A percentile compares a stretch with the other conserved stretches of the same genome.
Conservation (phyloP, 2,797 vertebrate species). For the Morelia viridis region DNA sequence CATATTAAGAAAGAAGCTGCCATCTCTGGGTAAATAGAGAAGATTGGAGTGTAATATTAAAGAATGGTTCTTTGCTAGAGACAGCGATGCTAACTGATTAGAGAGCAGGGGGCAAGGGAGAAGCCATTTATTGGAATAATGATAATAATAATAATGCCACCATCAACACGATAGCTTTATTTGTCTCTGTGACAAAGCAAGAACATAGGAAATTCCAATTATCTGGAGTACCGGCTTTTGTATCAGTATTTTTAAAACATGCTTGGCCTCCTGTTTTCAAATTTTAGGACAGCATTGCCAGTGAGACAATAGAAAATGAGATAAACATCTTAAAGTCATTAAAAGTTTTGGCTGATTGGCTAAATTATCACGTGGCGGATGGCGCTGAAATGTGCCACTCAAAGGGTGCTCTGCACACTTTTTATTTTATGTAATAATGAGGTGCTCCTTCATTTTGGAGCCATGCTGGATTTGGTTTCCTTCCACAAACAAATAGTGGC, state of each 20-base stretch:
- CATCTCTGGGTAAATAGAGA: constrained; percentile 62
- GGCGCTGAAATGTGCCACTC: background rate
- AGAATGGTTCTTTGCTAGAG: constrained; percentile 33
- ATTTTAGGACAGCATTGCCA: background rate
- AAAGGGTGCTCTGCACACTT: background rate
- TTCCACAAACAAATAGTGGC: background rate
- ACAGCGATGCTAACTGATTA: constrained; percentile 32
- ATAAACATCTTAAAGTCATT: background rate
- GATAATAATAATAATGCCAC: background rate
- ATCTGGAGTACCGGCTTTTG: background rate
- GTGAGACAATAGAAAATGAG: background rate
- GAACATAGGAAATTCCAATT: constrained; percentile 22
- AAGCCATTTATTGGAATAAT: background rate
- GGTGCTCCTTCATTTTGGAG: background rate
- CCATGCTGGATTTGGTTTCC: background rate
- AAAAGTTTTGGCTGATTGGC: background rate
- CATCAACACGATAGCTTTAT: background rate
- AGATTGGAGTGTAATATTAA: constrained; percentile 58
- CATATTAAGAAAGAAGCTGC: constrained; percentile 53
- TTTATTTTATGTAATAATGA: background rate
- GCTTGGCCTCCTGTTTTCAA: background rate
- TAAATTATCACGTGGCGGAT: background rate
- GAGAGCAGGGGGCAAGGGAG: background rate
- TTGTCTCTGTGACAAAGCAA: constrained; percentile 3
- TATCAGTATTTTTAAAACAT: background rate